Percentiles rank a stretch among this genome's conserved stretches.
Conservation (phyloP, 1,140 invertebrate genomes). For the Drosophila ananassae region DNA sequence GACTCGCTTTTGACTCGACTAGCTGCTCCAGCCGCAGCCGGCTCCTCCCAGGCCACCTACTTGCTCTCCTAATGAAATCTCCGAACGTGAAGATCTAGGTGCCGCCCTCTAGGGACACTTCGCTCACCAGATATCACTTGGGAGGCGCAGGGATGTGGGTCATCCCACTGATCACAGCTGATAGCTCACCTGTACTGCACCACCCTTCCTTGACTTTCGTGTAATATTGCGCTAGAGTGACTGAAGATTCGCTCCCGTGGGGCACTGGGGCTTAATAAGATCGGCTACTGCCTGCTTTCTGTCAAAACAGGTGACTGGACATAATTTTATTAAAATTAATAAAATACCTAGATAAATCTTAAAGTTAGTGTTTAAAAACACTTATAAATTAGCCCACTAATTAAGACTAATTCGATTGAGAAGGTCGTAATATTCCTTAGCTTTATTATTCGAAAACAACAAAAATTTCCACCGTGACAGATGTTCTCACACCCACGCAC, state of each 20-base stretch:
- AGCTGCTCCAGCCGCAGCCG: conserved; percentile 27
- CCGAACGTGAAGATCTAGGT: conserved; percentile 38
- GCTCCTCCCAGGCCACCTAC: background rate
- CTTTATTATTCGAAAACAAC: conserved; percentile 7
- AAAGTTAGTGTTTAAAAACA: background rate
- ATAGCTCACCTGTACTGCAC: no score
- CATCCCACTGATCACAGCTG: no score
- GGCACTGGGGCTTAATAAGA: conserved; percentile 28
- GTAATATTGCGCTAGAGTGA: background rate
- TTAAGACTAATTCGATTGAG: conserved; percentile 2
- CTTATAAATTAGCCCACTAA: background rate
- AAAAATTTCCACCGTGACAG: conserved; percentile 27
- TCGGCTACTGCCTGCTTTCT: conserved; percentile 35
- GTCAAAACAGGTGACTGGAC: background rate
- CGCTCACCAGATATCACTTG: no score
- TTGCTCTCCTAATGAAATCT: conserved; percentile 57
- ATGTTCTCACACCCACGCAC: conserved; percentile 34
- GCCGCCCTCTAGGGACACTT: background rate
- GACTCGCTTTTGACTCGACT: conserved; percentile 36
- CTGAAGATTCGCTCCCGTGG: background rate
- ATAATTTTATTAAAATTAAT: background rate
- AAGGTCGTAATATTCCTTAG: background rate
- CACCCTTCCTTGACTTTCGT: no score
- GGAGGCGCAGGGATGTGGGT: no score
- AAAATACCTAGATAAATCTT: background rate